Percentiles rank a stretch among this genome's conserved stretches.
phyloP scores from a whole-genome alignment of 2,797 vertebrate species.

The Macropodus opercularis region DNA sequence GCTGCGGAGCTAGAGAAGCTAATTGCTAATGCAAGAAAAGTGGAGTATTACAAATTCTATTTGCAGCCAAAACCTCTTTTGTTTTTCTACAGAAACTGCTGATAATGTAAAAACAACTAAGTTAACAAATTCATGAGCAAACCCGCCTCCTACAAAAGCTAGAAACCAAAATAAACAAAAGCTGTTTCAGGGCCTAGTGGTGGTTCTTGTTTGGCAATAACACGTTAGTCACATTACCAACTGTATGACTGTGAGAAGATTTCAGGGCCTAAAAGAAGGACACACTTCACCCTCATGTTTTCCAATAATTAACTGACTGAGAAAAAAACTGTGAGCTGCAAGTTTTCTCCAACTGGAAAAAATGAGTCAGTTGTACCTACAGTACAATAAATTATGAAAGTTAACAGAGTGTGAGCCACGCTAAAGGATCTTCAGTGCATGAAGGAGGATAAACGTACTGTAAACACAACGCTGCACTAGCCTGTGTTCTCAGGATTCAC shows the following conservation, averaged over 20 bases:
- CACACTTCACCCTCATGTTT: slow-evolving; percentile 63
- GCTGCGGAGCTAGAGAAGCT: too few relatives aligned
- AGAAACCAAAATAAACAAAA: slow-evolving; percentile 27
- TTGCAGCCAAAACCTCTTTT: slow-evolving; percentile 18
- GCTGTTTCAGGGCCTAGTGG: slow-evolving; percentile 4
- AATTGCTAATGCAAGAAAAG: not conserved
- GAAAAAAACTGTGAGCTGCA: slow-evolving; percentile 49
- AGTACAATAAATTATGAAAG: slow-evolving; percentile 3
- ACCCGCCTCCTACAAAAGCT: slow-evolving; percentile 11
- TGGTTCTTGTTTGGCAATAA: slow-evolving; percentile 32
- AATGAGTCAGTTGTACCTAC: slow-evolving; percentile 61
- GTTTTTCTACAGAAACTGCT: too few relatives aligned
- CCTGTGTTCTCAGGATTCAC: too few relatives aligned
- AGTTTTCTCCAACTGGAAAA: slow-evolving; percentile 63
- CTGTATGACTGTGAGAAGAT: slow-evolving; percentile 37
- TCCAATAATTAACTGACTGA: slow-evolving; percentile 58
- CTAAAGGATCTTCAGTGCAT: slow-evolving; percentile 2
- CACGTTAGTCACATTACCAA: slow-evolving; percentile 28
- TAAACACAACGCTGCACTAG: slow-evolving; percentile 13
- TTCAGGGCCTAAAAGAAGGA: slow-evolving; percentile 45
- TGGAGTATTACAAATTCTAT: not conserved
- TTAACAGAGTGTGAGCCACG: not conserved
- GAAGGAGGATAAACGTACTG: not conserved
- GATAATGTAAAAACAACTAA: slow-evolving; percentile 23
- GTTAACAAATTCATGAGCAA: slow-evolving; percentile 19